Percentiles rank a stretch among this genome's conserved stretches.
phyloP scores from a whole-genome alignment of 2,888 invertebrate genomes.

The Achlya flavicornis region DNA sequence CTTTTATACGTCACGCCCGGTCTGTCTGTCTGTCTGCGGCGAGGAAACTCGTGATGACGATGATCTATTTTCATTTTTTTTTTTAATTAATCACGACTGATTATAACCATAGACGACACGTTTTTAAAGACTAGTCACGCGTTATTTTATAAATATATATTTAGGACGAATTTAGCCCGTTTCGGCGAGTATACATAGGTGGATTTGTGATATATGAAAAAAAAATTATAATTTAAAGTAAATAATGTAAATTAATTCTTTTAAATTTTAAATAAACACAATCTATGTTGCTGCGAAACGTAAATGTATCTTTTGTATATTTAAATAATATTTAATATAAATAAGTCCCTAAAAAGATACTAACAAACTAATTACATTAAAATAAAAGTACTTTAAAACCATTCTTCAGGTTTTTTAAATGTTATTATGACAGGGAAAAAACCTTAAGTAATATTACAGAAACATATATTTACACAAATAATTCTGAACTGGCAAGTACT shows the following conservation, averaged over 20 bases:
- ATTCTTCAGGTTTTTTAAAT: slow-evolving; percentile 31
- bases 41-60: slow-evolving; percentile 25
- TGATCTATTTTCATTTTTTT: slow-evolving; percentile 9
- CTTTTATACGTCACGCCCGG: too few species aligned
- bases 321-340: slow-evolving; percentile 24
- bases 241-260: slow-evolving; percentile 47
- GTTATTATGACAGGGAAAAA: slow-evolving; percentile 57
- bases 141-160: slow-evolving; percentile 35
- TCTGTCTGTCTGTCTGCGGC: too few species aligned
- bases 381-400: slow-evolving; percentile 37
- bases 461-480: slow-evolving; percentile 66
- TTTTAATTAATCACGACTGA: slow-evolving; percentile 42
- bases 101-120: slow-evolving; percentile 38
- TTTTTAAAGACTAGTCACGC: slow-evolving; percentile 58
- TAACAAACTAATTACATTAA: slow-evolving; percentile 36
- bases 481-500: slow-evolving; percentile 76
- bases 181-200: slow-evolving; percentile 37
- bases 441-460: slow-evolving; percentile 28
- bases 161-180: slow-evolving; percentile 57
- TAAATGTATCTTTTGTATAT: slow-evolving; percentile 23
- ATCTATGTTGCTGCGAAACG: slow-evolving; percentile 49
- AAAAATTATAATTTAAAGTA: slow-evolving; percentile 38
- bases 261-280: slow-evolving; percentile 40
- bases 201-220: slow-evolving; percentile 34
- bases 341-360: slow-evolving; percentile 35